Base-by-base conservation (phyloP, 2,888 invertebrate genomes). In the Steinernema carpocapsae region DNA sequence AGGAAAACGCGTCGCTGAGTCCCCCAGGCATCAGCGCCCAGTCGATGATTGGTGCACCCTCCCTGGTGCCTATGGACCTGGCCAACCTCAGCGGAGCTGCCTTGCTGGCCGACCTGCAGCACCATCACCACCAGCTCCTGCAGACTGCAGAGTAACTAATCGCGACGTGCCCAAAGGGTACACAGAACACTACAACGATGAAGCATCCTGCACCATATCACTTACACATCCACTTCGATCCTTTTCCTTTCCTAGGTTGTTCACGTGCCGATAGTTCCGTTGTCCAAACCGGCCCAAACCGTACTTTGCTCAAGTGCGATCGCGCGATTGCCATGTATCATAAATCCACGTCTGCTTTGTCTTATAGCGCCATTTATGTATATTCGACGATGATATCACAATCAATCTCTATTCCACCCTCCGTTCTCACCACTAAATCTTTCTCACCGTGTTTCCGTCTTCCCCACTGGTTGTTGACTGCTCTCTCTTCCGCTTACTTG, bases 41-140 rank as follows among this genome's bases (percentile, higher is more conserved):
- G 12, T 71, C 71, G 6, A 26, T 71, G 24, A 10, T 48, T 1
- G 43, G 17, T 17, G 26, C 7, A 12, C 22, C 71, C 3, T 43
- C 71, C 4, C 19, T 71, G 71, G 2, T 46, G 26, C 26, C 71
- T 43, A 51, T 71, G 46, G 71, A 46, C 29, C 52, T 84, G 52
- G 56, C 78, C 22, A 64, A 71, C 42, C 52, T 81, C 7, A 76
- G 79, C 32, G 76, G 77, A 51, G 81, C 79, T 1, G 76, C 78
- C 22, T 76, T 85, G 14, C 77, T 85, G 14, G 83, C 79, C n/a
- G 85, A 84, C 74, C 78, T 85, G 46, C 79, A 84, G 22, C 81
- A 81, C 51, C 83, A 82, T 70, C 85, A 85, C 64, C 84, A 85
- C 73, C 83, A 84, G 48, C 76, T 71, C 17, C 46, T 71, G 45